Conservation (phyloP, 2,888 invertebrate species). For the Azorinus chamasolen region DNA sequence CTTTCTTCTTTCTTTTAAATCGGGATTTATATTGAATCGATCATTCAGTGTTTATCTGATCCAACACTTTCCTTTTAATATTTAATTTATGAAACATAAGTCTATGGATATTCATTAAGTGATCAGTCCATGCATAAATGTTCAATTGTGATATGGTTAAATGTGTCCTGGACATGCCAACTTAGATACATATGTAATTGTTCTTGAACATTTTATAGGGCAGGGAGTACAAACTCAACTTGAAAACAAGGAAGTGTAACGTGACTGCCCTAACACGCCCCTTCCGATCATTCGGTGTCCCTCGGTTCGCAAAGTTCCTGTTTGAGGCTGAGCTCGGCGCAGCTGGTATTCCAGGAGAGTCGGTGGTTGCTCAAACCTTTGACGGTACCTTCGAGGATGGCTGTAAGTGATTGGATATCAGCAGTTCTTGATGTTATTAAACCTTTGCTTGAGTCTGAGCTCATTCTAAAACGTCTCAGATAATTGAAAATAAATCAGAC, state of each 20-base stretch:
- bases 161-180: too few species aligned
- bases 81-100: too few species aligned
- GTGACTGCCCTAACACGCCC: constrained; percentile 67
- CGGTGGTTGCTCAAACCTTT: constrained; percentile 68
- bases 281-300: constrained; percentile 72
- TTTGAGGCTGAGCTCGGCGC: constrained; percentile 73
- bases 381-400: constrained; percentile 65
- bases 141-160: too few species aligned
- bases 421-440: background rate
- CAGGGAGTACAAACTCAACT: constrained; percentile 73
- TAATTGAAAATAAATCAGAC: too few species aligned
- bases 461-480: too few species aligned
- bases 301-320: constrained; percentile 70
- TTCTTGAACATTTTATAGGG: constrained; percentile 49
- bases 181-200: background rate
- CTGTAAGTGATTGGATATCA: background rate
- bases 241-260: constrained; percentile 73
- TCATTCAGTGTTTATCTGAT: too few species aligned
- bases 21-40: too few species aligned
- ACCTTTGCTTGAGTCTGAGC: too few species aligned
- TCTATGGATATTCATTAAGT: too few species aligned
- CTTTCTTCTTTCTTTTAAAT: too few species aligned
- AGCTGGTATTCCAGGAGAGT: constrained; percentile 71
- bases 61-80: too few species aligned
- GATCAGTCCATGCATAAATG: too few species aligned